Percentiles rank a stretch among this genome's conserved stretches.
Evolutionary conservation across 2,113 vertebrate species (phyloP).

Genomic region (Bolborhynchus lineola): DNA sequence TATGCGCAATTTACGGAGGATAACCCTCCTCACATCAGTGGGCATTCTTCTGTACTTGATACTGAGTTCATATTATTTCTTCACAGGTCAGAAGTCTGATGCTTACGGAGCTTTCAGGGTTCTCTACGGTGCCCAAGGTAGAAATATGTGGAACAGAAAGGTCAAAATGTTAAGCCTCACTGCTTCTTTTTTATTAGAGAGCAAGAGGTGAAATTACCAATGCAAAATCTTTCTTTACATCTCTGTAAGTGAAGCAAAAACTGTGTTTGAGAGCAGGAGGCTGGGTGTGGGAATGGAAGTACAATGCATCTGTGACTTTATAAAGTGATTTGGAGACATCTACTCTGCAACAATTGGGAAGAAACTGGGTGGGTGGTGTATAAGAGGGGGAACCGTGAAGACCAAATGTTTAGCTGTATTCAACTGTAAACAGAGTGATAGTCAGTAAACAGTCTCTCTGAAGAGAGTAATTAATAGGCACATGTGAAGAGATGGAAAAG

Average conservation of each 20-base stretch:
- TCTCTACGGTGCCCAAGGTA: not conserved
- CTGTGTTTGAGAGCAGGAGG: not conserved
- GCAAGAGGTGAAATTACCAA: not conserved
- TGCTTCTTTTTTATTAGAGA: not conserved
- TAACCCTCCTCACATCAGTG: not conserved
- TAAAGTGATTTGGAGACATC: not conserved
- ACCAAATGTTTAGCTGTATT: constrained; percentile 65
- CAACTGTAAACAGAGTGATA: constrained; percentile 61
- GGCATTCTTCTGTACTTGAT: not conserved
- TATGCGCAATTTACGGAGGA: not conserved
- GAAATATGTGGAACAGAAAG: not conserved
- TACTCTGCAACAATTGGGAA: constrained; percentile 54
- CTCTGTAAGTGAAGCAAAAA: not conserved
- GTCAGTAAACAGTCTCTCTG: constrained; percentile 68
- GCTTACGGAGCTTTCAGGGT: not conserved
- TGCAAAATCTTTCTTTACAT: not conserved
- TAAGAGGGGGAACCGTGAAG: constrained; percentile 45
- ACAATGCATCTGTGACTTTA: not conserved
- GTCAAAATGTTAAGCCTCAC: not conserved
- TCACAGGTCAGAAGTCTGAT: not conserved
- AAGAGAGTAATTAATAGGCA: constrained; percentile 67
- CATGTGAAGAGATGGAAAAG: constrained; percentile 69
- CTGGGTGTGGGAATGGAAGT: not conserved
- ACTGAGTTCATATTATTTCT: not conserved
- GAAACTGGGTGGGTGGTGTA: constrained; percentile 49